Evolutionary conservation across 2,888 invertebrate genomes (phyloP).

Genomic region (Tyria jacobaeae): DNA sequence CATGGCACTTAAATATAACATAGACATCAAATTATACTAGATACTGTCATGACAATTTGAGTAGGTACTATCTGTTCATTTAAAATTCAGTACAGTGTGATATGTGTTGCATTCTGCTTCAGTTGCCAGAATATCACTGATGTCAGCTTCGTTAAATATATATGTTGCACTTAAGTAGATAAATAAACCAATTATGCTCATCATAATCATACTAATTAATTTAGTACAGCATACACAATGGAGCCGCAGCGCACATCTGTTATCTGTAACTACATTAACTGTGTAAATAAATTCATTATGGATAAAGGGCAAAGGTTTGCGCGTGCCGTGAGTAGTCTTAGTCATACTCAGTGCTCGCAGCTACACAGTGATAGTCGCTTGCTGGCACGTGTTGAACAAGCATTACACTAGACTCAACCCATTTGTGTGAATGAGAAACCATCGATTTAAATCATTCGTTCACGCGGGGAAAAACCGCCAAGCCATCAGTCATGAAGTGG

Average conservation of each 20-base stretch:
- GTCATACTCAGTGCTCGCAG: constrained; percentile 41
- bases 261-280: constrained; percentile 73
- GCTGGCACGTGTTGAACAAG: constrained; percentile 56
- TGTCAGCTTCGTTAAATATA: constrained; percentile 35
- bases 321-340: constrained; percentile 73
- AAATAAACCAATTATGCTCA: constrained; percentile 54
- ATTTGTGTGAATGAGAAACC: constrained; percentile 86
- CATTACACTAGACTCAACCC: constrained; percentile 39
- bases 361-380: constrained; percentile 60
- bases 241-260: constrained; percentile 68
- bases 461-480: constrained; percentile 88
- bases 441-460: constrained; percentile 86
- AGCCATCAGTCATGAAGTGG: constrained; percentile 88
- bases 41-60: background rate
- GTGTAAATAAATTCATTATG: constrained; percentile 78
- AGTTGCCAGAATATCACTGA: constrained; percentile 43
- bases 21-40: background rate
- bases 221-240: constrained; percentile 71
- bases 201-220: constrained; percentile 73
- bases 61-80: constrained; percentile 7
- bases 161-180: constrained; percentile 26
- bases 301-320: constrained; percentile 81
- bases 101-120: constrained; percentile 27
- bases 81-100: constrained; percentile 21
- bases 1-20: background rate